Evolutionary conservation across 1,140 invertebrate species (phyloP).

Genomic region (Euura saliciscinereae): DNA sequence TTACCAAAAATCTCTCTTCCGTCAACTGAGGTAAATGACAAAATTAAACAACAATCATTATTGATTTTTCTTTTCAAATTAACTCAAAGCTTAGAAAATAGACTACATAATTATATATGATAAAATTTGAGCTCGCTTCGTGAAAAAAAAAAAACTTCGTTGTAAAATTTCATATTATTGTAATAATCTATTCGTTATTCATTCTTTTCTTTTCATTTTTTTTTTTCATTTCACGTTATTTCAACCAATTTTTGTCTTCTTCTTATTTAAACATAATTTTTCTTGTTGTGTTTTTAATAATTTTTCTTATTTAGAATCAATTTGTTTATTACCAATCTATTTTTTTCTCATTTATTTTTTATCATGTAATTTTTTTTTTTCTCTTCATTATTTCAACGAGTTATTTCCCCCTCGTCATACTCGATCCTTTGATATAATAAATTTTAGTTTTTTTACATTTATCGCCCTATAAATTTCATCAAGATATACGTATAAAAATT

Average conservation of each 20-base stretch:
- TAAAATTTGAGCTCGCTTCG: too few species aligned
- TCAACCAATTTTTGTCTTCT: neutral
- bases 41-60: too few species aligned
- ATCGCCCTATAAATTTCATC: too few species aligned
- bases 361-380: neutral
- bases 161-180: neutral
- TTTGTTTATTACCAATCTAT: too few species aligned
- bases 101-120: too few species aligned
- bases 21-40: too few species aligned
- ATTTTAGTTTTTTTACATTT: neutral
- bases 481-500: neutral
- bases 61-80: too few species aligned
- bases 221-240: neutral
- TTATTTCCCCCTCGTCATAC: too few species aligned
- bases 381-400: neutral
- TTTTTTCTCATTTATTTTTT: neutral
- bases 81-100: too few species aligned
- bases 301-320: neutral
- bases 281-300: neutral
- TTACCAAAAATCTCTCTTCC: too few species aligned
- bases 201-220: neutral
- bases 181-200: neutral
- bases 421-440: neutral
- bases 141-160: too few species aligned
- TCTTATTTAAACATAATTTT: neutral